phyloP scores from a whole-genome alignment of 2,888 invertebrate genomes.

The Matsumyia berberina region DNA sequence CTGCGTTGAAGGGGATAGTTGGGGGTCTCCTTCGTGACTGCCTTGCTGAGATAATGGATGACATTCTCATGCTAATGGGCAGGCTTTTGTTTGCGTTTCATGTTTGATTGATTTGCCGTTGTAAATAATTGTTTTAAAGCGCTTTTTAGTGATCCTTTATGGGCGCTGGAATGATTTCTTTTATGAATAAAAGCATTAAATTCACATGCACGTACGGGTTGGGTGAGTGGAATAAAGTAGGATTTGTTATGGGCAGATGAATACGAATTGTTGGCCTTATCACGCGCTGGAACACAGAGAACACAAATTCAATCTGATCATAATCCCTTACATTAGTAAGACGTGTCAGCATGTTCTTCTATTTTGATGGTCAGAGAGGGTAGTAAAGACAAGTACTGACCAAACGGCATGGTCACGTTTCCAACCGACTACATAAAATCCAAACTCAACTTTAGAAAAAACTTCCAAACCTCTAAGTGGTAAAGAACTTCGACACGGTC shows the following conservation, averaged over 20 bases:
- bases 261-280: not conserved
- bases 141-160: conserved; percentile 3
- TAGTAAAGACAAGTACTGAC: no score
- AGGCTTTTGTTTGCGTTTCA: conserved; percentile 49
- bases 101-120: conserved; percentile 54
- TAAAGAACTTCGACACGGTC: no score
- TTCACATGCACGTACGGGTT: conserved; percentile 10
- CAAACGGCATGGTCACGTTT: no score
- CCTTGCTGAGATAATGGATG: conserved; percentile 28
- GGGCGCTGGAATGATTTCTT: not conserved
- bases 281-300: not conserved
- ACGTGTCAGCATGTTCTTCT: no score
- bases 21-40: not conserved
- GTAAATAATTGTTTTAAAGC: conserved; percentile 7
- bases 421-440: no score
- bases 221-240: not conserved
- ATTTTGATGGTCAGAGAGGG: no score
- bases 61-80: conserved; percentile 56
- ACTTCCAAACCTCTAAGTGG: no score
- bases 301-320: no score
- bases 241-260: no score
- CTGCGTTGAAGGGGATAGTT: not conserved
- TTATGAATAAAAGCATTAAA: conserved; percentile 2
- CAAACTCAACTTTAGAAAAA: no score
- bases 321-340: no score